A percentile compares a stretch with the other conserved stretches of the same genome.
These are phyloP conservation scores for Gymnopithys bicolor DNA, from an alignment of 2,797 vertebrate species.

Conservation along the genomic window DNA sequence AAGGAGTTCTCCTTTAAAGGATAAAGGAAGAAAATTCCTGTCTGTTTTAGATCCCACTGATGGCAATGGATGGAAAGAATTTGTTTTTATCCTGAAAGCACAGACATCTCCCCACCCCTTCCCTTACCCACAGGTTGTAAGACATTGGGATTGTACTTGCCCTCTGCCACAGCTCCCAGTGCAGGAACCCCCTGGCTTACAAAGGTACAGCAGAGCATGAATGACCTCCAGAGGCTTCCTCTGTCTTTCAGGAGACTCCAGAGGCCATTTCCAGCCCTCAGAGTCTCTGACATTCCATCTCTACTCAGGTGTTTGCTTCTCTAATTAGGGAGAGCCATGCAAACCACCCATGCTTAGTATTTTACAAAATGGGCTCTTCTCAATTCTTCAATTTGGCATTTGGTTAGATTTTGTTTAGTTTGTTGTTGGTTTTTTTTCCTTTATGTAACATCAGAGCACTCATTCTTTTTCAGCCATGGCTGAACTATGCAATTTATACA, in stretches of 20 bases:
- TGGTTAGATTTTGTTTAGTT: not conserved
- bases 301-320: not conserved
- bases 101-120: fast-evolving
- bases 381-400: not conserved
- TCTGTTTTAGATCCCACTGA: not conserved
- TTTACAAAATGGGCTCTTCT: not conserved
- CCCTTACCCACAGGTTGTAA: not conserved
- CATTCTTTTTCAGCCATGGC: not conserved
- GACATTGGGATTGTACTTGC: not conserved
- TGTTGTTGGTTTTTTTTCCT: not conserved
- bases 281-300: not conserved
- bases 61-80: not conserved
- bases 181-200: not conserved
- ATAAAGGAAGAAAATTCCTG: not conserved
- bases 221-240: not conserved
- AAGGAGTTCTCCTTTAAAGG: not conserved
- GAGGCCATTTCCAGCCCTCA: not conserved
- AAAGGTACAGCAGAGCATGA: not conserved
- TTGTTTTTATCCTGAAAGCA: not conserved
- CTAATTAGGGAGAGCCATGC: not conserved
- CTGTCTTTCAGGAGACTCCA: not conserved
- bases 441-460: not conserved
- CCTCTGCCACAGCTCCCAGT: not conserved
- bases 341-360: not conserved
- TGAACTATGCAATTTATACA: not conserved